Evolutionary conservation across 1,140 invertebrate genomes (phyloP), one percentile per base, ranked within the genome.

Genomic region (Lucilia sericata): DNA sequence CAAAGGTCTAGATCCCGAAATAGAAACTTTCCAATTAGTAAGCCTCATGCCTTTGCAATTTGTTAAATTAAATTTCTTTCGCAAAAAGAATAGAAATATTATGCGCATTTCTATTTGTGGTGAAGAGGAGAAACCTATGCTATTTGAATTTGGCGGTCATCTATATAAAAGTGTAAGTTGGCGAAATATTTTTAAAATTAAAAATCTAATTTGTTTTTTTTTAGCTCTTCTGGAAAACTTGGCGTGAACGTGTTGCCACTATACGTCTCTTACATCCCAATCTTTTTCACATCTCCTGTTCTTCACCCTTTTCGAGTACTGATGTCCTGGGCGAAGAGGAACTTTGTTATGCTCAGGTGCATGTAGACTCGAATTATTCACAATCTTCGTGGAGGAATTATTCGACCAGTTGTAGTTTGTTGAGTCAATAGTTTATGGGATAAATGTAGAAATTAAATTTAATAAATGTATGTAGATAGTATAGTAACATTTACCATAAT

Each of bases 101-200:
- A 90, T 90, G 89, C 87, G 87, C 74, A 21, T 90, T 2, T 17
- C 36, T 30, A 75, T 82, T 47, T 0, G 82, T 83, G 9, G 17
- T 47, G 2, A 17, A 13, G 3, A 5, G 7, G 87, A 88, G 8
- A 70, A 74, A 10, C 88, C 88, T 1, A 88, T 90, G 88, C 86
- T 88, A 49, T 89, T 90, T 30, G 89, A 90, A 84, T n/a, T 90
- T 42, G 89, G 89, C 0, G 88, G 89, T 0, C 87, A 89, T 47
- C 36, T n/a, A n/a, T 87, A 3, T 47, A 87, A 85, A 76, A 82
- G 84, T 60, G 85, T 86, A 47, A 76, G 82, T 82, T n/a, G 30
- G 0, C 1, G 10, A 19, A 47, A n/a, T 17, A 78, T 2, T 78
- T 42, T 30, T 36, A 12, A 30, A 25, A 75, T 0, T 21, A 25